These are phyloP conservation scores for Parus major DNA, from an alignment of 2,113 vertebrate species.

Conservation along the genomic window DNA sequence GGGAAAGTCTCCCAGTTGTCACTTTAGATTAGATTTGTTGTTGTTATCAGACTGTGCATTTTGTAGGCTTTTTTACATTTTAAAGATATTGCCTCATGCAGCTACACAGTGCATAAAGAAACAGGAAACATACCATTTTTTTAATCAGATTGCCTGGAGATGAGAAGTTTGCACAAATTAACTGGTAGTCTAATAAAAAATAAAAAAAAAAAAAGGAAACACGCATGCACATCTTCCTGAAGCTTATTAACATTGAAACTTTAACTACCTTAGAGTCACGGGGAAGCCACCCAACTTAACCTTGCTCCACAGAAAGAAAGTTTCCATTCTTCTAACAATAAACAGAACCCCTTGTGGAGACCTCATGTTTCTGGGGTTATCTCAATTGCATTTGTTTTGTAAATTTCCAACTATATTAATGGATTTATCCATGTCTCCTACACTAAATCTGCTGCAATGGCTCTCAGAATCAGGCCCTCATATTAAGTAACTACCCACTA, in stretches of 20 bases:
- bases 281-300: background rate
- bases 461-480: background rate
- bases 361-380: background rate
- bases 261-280: constrained; percentile 13
- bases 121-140: constrained; percentile 27
- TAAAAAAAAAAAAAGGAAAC: background rate
- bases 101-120: constrained; percentile 40
- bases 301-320: background rate
- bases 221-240: background rate
- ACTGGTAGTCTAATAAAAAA: background rate
- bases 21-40: constrained; percentile 84
- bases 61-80: constrained; percentile 73
- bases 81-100: constrained; percentile 72
- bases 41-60: constrained; percentile 79
- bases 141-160: constrained; percentile 57
- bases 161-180: constrained; percentile 57
- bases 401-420: background rate
- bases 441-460: background rate
- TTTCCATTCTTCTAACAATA: background rate
- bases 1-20: constrained; percentile 77
- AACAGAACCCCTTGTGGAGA: background rate
- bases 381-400: background rate
- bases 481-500: background rate
- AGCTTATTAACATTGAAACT: constrained; percentile 54
- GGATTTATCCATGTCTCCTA: background rate